Evolutionary conservation across 2,797 vertebrate genomes (phyloP), one percentile per base, ranked within the genome.

Genomic region (Clarias pachynema): DNA sequence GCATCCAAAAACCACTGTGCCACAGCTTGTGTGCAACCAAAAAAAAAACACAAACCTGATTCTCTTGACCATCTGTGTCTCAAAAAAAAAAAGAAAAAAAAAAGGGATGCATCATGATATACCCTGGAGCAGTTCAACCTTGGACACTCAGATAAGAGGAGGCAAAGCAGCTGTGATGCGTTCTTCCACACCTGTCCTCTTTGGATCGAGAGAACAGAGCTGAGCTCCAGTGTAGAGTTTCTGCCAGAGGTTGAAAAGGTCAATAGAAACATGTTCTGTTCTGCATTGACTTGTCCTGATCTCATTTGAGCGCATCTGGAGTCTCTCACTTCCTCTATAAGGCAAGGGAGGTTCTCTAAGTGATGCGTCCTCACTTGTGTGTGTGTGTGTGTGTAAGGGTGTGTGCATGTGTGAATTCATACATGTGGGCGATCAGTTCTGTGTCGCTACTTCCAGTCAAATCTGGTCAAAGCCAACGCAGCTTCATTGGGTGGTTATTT

Each of bases 151-250:
- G 6, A 49, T 65, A 56, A 34, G 9, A 56, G 26, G 20, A 53
- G 49, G 10, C 16, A 12, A 63, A 65, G 8, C 82, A 75, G 60
- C 73, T 77, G 59, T 53, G 60, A 56, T 57, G 37, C 34, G 59
- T 73, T 53, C 68, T 49, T 85, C 12, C 37, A 44, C 26, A 29
- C 68, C 40, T 85, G 77, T 79, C 49, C 8, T 72, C 6, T 53
- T 49, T 34, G 56, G 37, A n/a, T 70, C 5, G 24, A 57, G 16
- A 44, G 29, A 5, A 63, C 68, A 29, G 79, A 29, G 40, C 74
- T 22, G 79, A 59, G 56, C 69, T 40, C 59, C 20, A 22, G 69
- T 81, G 70, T 68, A 65, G 69, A 24, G 79, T 74, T 75, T 74
- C 84, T 66, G 44, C 75, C 0, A 24, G 22, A 34, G 49, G 37